These are phyloP conservation scores for Orthosia cruda DNA, from an alignment of 2,888 invertebrate genomes.

Conservation along the genomic window DNA sequence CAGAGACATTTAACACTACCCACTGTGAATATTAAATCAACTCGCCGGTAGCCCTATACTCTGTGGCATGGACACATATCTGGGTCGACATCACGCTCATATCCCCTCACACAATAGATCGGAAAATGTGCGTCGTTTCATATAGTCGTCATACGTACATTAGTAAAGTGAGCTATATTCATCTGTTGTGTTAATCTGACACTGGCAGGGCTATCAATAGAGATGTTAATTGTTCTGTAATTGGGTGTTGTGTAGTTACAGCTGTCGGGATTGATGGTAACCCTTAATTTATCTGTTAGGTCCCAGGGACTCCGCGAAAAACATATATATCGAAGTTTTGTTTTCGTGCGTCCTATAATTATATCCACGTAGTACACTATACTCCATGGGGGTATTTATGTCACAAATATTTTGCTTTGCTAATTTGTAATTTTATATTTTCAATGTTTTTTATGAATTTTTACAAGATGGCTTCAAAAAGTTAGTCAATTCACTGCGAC, in stretches of 20 bases:
- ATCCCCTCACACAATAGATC: constrained; percentile 69
- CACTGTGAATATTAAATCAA: constrained; percentile 49
- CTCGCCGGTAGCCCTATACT: constrained; percentile 53
- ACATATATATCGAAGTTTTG: no score
- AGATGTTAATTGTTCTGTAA: constrained; percentile 1
- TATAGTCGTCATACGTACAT: constrained; percentile 56
- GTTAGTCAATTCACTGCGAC: no score
- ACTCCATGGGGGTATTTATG: no score
- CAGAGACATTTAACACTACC: constrained; percentile 29
- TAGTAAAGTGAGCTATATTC: constrained; percentile 49
- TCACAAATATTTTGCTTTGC: no score
- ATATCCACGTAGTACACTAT: no score
- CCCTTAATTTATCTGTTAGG: no score
- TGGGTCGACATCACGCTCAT: constrained; percentile 64
- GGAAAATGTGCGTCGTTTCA: constrained; percentile 69
- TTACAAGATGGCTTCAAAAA: no score
- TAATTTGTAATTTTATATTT: no score
- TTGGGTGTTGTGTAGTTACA: constrained; percentile 15
- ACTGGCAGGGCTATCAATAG: constrained; percentile 13
- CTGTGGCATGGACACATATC: constrained; percentile 61
- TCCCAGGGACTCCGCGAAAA: no score
- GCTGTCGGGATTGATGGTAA: background rate
- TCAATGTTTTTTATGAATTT: no score
- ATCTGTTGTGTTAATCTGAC: constrained; percentile 32
- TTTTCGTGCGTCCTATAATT: no score